Conservation (phyloP, 2,113 vertebrate species). For the Phoenicopterus ruber region DNA sequence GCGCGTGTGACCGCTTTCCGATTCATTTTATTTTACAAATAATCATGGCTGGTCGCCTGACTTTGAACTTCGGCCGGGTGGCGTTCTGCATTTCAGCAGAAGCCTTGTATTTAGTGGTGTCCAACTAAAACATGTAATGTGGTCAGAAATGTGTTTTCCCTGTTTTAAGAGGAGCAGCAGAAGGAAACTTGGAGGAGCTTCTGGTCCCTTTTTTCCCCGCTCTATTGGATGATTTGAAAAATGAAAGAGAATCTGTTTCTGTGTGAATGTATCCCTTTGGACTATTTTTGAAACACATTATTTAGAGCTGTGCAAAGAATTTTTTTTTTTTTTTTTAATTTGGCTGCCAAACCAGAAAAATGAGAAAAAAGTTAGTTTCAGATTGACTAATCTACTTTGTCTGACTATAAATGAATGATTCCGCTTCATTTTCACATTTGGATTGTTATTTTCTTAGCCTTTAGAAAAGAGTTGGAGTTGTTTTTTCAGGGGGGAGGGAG, state of each 20-base stretch:
- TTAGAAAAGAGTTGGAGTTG: not conserved
- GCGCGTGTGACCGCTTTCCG: not conserved
- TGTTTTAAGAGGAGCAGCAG: slow-evolving; percentile 41
- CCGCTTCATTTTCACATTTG: slow-evolving; percentile 1
- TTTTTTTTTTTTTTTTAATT: not conserved
- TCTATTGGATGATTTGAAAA: slow-evolving; percentile 13
- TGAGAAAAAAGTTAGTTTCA: not conserved
- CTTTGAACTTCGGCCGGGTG: not conserved
- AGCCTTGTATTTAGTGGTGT: slow-evolving; percentile 10
- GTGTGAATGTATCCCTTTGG: not conserved
- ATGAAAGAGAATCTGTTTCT: slow-evolving; percentile 31
- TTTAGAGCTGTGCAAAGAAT: not conserved
- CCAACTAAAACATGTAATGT: slow-evolving; percentile 72
- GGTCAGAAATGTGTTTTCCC: slow-evolving; percentile 61
- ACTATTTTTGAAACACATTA: slow-evolving; percentile 29
- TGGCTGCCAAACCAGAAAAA: not conserved
- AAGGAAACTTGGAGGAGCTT: slow-evolving; percentile 61
- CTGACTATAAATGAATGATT: not conserved
- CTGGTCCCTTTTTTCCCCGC: not conserved
- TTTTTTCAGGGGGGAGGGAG: not conserved
- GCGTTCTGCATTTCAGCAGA: slow-evolving; percentile 23
- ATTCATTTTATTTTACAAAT: slow-evolving; percentile 45
- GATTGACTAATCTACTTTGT: not conserved
- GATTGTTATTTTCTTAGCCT: not conserved
- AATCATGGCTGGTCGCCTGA: not conserved